Evolutionary conservation across 2,113 vertebrate genomes (phyloP), one percentile per base, ranked within the genome.

Genomic region (Abramis brama): DNA sequence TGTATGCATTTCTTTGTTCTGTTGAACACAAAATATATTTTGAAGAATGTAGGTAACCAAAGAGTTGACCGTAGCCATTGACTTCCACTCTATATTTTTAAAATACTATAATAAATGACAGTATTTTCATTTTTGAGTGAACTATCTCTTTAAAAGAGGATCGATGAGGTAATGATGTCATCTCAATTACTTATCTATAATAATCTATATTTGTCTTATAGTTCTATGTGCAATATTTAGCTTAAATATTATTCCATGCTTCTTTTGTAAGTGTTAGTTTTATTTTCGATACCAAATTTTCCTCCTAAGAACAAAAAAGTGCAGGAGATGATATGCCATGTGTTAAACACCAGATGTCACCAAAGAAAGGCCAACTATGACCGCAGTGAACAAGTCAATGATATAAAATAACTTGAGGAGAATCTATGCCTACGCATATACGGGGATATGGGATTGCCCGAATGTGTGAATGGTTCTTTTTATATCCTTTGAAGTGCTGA

Each of bases 331-430:
- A 43, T 19, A 21, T 83, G 30, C 33, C 68, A 27, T 43, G 50
- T 52, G 70, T 50, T 82, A 21, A 81, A 62, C 85, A n/a, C 85
- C 70, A 83, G 85, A 82, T 86, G 85, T 86, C 85, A 86, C 79
- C 74, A 86, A 76, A 82, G 85, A 77, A 43, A 73, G 23, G 7
- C 17, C 12, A 36, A 83, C 10, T 57, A 57, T 25, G 5, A 66
- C 1, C 25, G 79, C 19, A 21, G 23, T 17, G 25, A n/a, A 52
- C 17, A 47, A 79, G 23, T 78, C 8, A 57, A 23, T 25, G 5
- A 17, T 33, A n/a, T 8, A 8, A n/a, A 52, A 30, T 68, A 50
- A 70, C 62, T 52, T 52, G 25, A 77, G 25, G 25, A 50, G n/a
- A 45, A 30, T 33, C 79, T 82, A 21, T 47, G 25, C 21, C 43